phyloP scores from a whole-genome alignment of 2,888 invertebrate genomes.

The Hipparchia semele region DNA sequence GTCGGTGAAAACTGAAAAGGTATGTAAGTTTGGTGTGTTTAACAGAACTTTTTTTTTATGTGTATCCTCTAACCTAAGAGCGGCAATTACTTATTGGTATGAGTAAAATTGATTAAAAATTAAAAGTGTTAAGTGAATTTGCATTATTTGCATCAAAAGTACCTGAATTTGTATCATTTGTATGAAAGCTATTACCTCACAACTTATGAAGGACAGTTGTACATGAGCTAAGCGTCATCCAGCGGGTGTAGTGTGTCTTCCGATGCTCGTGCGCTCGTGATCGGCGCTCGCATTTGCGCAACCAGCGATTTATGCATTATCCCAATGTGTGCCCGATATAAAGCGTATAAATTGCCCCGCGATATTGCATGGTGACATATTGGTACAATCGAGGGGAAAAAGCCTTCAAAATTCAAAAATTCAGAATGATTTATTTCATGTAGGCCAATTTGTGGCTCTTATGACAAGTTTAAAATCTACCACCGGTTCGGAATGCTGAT shows the following conservation, averaged over 20 bases:
- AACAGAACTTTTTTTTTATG: too few relatives aligned
- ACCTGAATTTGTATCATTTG: conserved; percentile 55
- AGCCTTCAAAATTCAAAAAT: neutral
- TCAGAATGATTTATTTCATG: too few relatives aligned
- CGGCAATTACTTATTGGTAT: too few relatives aligned
- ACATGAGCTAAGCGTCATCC: conserved; percentile 9
- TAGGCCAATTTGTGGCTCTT: too few relatives aligned
- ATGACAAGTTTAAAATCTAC: too few relatives aligned
- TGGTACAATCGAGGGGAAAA: neutral
- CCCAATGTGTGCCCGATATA: conserved; percentile 59
- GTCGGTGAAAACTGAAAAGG: too few relatives aligned
- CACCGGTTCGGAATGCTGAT: too few relatives aligned
- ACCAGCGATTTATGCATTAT: conserved; percentile 67
- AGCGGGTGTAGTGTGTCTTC: conserved; percentile 39
- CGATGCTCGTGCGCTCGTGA: conserved; percentile 69
- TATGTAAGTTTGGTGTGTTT: too few relatives aligned
- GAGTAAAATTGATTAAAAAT: too few relatives aligned
- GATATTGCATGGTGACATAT: conserved; percentile 23
- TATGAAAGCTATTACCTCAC: neutral
- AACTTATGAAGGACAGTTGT: conserved; percentile 19
- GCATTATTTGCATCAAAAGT: conserved; percentile 39
- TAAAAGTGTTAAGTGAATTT: conserved; percentile 50
- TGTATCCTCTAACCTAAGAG: too few relatives aligned
- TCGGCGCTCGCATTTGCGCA: conserved; percentile 56
- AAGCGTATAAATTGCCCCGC: conserved; percentile 37